Evolutionary conservation across 2,888 invertebrate species (phyloP).

Genomic region (Drosophila antonietae): DNA sequence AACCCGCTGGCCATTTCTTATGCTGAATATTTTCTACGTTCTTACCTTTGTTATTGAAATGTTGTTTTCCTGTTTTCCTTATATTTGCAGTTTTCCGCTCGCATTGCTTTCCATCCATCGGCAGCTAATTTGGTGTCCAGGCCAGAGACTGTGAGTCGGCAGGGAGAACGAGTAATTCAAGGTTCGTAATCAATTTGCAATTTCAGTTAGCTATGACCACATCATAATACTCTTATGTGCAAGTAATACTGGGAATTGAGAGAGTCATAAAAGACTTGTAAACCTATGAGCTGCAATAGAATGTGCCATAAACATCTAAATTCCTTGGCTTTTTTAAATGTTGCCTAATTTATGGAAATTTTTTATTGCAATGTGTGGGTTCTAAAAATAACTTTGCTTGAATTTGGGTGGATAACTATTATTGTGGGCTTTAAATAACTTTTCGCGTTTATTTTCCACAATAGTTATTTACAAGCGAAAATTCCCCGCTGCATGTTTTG

Average conservation of each 20-base stretch:
- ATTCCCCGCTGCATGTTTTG: background rate
- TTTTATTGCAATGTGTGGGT: background rate
- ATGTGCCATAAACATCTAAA: background rate
- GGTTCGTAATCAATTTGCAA: slow-evolving; percentile 44
- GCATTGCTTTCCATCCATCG: slow-evolving; percentile 37
- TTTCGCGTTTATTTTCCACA: background rate
- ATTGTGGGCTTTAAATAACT: background rate
- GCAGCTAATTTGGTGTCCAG: slow-evolving; percentile 42
- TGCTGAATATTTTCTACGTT: slow-evolving; percentile 6
- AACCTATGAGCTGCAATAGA: background rate
- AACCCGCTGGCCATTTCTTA: slow-evolving; percentile 35
- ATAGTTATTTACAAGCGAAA: background rate
- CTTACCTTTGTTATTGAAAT: slow-evolving; percentile 44
- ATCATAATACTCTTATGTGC: slow-evolving; percentile 5
- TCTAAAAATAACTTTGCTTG: background rate
- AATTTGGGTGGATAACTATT: background rate
- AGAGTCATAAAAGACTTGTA: too few species aligned
- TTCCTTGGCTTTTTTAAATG: background rate
- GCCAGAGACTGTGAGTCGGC: slow-evolving; percentile 2
- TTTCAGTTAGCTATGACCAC: slow-evolving; percentile 5
- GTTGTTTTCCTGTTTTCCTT: slow-evolving; percentile 41
- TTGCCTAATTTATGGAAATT: background rate
- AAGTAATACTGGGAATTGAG: background rate
- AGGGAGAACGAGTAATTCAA: slow-evolving; percentile 38
- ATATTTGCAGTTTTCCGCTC: slow-evolving; percentile 49